These are phyloP conservation scores for Tauraco erythrolophus DNA, from an alignment of 2,113 vertebrate genomes.

Conservation along the genomic window DNA sequence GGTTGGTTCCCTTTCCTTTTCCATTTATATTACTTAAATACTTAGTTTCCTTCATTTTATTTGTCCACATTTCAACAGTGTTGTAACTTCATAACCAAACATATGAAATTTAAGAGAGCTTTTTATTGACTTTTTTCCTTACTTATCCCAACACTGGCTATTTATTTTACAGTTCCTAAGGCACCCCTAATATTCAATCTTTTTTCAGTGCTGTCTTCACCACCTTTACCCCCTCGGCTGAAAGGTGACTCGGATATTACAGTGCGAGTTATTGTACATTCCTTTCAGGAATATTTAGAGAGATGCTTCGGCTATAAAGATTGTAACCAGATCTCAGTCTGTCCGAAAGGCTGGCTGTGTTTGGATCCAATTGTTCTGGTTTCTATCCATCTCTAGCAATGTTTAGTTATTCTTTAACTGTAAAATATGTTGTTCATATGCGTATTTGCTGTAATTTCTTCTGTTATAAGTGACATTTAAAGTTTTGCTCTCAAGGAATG, in stretches of 20 bases:
- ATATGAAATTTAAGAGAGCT: background rate
- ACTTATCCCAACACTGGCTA: background rate
- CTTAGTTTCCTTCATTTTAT: background rate
- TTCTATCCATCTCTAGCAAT: slow-evolving; percentile 1
- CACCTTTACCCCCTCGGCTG: background rate
- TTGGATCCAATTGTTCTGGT: slow-evolving; percentile 26
- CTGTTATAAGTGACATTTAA: background rate
- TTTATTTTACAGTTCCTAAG: background rate
- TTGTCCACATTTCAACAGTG: background rate
- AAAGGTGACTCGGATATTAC: slow-evolving; percentile 15
- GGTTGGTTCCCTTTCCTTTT: background rate
- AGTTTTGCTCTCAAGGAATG: background rate
- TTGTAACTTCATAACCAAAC: background rate
- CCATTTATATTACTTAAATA: background rate
- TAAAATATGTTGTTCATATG: background rate
- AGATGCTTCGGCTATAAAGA: slow-evolving; percentile 16
- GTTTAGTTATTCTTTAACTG: slow-evolving; percentile 18
- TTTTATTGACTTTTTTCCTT: background rate
- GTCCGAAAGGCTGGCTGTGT: background rate
- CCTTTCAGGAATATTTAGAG: slow-evolving; percentile 3
- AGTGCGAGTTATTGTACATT: background rate
- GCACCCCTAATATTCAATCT: background rate
- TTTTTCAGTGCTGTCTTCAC: background rate
- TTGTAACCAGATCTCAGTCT: slow-evolving; percentile 16
- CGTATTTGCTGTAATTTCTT: background rate